Percentiles rank a stretch among this genome's conserved stretches.
Conservation (phyloP, 2,888 invertebrate genomes). For the Syrista parreyssii region DNA sequence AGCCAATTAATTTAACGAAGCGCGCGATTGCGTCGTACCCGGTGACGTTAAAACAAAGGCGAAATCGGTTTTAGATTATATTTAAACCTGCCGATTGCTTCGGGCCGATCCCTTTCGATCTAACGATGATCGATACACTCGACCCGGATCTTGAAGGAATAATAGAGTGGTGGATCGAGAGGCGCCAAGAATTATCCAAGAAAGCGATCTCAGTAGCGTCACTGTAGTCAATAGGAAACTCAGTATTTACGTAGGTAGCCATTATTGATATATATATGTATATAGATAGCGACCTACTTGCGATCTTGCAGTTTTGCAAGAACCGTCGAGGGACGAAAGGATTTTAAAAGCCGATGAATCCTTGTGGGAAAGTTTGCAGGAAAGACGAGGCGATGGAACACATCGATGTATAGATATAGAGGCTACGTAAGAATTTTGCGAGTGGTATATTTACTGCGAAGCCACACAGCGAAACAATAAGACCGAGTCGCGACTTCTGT, state of each 20-base stretch:
- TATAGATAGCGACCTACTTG: background rate
- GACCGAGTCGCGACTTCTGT: conserved; percentile 30
- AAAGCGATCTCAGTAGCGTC: background rate
- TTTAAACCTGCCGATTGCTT: background rate
- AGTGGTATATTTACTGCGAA: conserved; percentile 5
- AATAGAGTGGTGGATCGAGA: background rate
- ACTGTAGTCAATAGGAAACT: background rate
- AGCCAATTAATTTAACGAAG: conserved; percentile 52
- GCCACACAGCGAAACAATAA: conserved; percentile 4
- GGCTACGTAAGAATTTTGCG: background rate
- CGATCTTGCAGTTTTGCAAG: background rate
- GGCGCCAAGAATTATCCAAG: background rate
- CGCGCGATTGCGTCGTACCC: conserved; percentile 42
- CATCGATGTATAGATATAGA: background rate
- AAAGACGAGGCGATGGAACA: background rate
- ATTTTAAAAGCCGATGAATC: background rate
- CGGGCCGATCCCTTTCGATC: background rate
- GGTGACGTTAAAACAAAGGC: conserved; percentile 43
- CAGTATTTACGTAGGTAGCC: background rate
- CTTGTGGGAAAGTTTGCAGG: background rate
- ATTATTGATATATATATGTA: background rate
- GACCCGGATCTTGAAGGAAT: background rate
- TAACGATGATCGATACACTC: conserved; percentile 2
- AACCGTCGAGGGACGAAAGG: background rate
- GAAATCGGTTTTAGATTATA: background rate